These are phyloP conservation scores for Chroicocephalus ridibundus DNA, from an alignment of 2,113 vertebrate species.

Conservation along the genomic window DNA sequence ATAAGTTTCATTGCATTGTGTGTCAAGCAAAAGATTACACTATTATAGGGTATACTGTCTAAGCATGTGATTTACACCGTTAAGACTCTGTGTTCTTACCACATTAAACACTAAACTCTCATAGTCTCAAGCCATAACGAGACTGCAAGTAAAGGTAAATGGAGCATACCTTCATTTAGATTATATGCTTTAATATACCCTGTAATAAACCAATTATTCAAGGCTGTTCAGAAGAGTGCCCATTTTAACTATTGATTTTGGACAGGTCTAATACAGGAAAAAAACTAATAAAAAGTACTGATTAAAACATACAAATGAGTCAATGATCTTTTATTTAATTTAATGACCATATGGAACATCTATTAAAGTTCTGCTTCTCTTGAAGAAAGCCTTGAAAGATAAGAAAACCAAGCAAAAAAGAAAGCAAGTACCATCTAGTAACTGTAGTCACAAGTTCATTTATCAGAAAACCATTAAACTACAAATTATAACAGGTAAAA, in stretches of 20 bases:
- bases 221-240: not conserved
- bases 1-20: not conserved
- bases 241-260: slow-evolving; percentile 15
- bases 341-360: not conserved
- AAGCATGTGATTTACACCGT: not conserved
- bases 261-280: not conserved
- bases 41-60: not conserved
- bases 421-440: not conserved
- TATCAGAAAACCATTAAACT: not conserved
- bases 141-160: slow-evolving; percentile 31
- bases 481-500: not conserved
- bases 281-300: not conserved
- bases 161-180: slow-evolving; percentile 41
- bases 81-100: not conserved
- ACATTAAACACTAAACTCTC: not conserved
- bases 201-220: slow-evolving; percentile 39
- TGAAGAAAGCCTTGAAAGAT: not conserved
- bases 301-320: not conserved
- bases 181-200: slow-evolving; percentile 40
- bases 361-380: not conserved
- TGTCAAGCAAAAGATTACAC: not conserved
- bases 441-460: not conserved
- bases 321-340: not conserved
- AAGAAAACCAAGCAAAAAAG: not conserved
- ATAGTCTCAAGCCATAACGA: not conserved